Base-by-base conservation (phyloP, 2,888 invertebrate genomes). In the Phyto melanocephala region DNA sequence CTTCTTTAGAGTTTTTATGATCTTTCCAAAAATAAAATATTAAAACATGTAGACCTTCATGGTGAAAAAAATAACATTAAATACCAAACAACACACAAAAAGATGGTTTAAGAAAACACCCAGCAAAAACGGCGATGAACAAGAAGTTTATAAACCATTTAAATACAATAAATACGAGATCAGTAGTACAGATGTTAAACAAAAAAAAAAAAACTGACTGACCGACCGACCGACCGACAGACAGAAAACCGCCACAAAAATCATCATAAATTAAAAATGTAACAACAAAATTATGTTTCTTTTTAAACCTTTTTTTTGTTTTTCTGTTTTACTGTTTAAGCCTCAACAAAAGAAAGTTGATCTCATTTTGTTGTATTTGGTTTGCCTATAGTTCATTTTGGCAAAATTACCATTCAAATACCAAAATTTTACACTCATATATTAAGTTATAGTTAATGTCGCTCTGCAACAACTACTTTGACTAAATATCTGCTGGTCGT, bases 291-390 rank as follows among this genome's bases (percentile, higher is more conserved):
- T 80, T 80, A 80, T 80, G 79, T 79, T 79, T 72, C 45, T 33
- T 47, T 22, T 35, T 60, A 20, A 17, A 17, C 37, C n/a, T 47
- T 52, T 52, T 54, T 22, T 35, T 15, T 45, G 33, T 11, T 13
- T 63, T 37, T 50, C 11, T 1, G 42, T 40, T 72, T 67, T 68
- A 45, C 6, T 28, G 62, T 22, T 62, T n/a, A 37, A 33, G 58
- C 58, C 45, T 71, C 71, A 50, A 63, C 78, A 78, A 65, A 79
- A 72, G 78, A 79, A 79, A 79, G 78, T 79, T 80, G 79, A 80
- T 80, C 79, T 68, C 72, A 60, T 70, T 77, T 70, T 68, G n/a
- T n/a, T n/a, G n/a, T 33, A 63, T 50, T 52, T 33, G 54, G 37
- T 24, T 60, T 63, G 65, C 45, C 17, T 67, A 33, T 54, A 22